These are phyloP conservation scores for Cladopsammia gracilis DNA, from an alignment of 64 coral and sea anemone genomes.

Conservation along the genomic window DNA sequence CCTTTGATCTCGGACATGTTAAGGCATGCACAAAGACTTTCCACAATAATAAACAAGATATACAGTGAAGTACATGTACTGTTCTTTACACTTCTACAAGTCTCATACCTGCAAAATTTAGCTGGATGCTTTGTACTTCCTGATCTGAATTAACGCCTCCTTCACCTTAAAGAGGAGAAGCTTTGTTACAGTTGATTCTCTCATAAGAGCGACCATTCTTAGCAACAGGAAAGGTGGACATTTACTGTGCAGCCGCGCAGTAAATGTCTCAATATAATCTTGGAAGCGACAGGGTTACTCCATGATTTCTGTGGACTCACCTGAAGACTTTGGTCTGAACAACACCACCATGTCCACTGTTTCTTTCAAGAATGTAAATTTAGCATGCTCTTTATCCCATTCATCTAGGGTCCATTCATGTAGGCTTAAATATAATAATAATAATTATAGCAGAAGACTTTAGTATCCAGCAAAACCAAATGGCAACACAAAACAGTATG, in stretches of 20 bases:
- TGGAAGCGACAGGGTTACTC: not conserved
- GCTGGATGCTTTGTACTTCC: not conserved
- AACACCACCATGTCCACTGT: constrained; percentile 48
- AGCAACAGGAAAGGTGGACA: too few relatives aligned
- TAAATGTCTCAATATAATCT: not conserved
- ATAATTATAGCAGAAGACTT: not conserved
- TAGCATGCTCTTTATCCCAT: constrained; percentile 64
- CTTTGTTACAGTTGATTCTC: too few relatives aligned
- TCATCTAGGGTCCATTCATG: constrained; percentile 79
- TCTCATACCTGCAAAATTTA: not conserved
- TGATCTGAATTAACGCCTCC: not conserved
- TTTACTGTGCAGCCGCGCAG: too few relatives aligned
- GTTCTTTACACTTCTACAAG: too few relatives aligned
- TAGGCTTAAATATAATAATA: constrained; percentile 12
- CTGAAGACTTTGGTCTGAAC: constrained; percentile 1
- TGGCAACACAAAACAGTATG: too few relatives aligned
- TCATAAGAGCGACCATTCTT: too few relatives aligned
- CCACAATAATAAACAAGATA: too few relatives aligned
- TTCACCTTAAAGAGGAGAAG: not conserved
- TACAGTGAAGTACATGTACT: too few relatives aligned
- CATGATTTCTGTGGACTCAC: not conserved
- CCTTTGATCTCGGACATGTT: too few relatives aligned
- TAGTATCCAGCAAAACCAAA: too few relatives aligned
- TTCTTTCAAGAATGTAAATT: constrained; percentile 61
- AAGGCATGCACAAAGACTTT: too few relatives aligned